Evolutionary conservation across 2,113 vertebrate genomes (phyloP).

Genomic region (Stegastes partitus): DNA sequence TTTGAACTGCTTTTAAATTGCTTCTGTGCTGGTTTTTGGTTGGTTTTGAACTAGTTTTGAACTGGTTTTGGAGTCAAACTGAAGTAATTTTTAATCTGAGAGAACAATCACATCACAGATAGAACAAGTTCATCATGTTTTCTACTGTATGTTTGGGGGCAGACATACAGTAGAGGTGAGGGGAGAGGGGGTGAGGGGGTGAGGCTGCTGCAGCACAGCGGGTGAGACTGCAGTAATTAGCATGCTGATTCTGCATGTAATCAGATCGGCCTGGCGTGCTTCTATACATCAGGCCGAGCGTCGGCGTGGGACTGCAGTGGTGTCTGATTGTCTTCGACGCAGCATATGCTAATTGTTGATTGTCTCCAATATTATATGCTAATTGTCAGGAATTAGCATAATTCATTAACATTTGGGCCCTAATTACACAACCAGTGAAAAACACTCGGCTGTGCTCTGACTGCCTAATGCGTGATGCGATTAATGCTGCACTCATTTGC

Average conservation of each 20-base stretch:
- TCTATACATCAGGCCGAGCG: constrained; percentile 71
- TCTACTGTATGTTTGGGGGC: too few species aligned
- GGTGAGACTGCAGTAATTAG: constrained; percentile 66
- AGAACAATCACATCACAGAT: too few species aligned
- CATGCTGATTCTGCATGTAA: constrained; percentile 74
- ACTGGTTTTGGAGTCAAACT: too few species aligned
- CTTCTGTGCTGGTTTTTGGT: too few species aligned
- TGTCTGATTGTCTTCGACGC: constrained; percentile 82
- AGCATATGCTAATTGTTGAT: constrained; percentile 87
- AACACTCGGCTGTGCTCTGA: constrained; percentile 74
- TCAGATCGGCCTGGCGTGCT: constrained; percentile 60
- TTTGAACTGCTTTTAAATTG: too few species aligned
- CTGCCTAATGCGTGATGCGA: constrained; percentile 78
- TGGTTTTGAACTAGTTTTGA: too few species aligned
- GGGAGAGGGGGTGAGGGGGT: too few species aligned
- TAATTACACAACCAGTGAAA: constrained; percentile 83
- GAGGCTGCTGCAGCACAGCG: constrained; percentile 5
- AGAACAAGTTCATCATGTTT: too few species aligned
- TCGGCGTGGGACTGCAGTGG: constrained; percentile 77
- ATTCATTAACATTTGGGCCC: constrained; percentile 88
- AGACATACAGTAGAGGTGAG: too few species aligned
- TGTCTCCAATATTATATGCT: constrained; percentile 87
- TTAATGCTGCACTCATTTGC: constrained; percentile 78
- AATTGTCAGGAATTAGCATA: constrained; percentile 87
- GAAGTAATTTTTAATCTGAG: too few species aligned